Evolutionary conservation across 2,797 vertebrate species (phyloP), one percentile per base, ranked within the genome.

Genomic region (Pseudomugil gertrudae): DNA sequence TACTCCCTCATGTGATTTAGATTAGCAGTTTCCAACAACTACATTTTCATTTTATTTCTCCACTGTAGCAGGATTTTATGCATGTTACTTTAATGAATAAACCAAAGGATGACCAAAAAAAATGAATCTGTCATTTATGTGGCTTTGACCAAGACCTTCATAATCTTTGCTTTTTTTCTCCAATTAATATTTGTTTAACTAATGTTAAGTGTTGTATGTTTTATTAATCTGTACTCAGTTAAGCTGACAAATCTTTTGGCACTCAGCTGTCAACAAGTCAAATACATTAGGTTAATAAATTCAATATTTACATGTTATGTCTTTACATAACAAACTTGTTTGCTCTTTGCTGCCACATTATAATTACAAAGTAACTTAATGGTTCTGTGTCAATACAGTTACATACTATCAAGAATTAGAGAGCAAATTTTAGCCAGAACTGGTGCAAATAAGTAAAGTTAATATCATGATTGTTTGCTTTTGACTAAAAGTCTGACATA

Each of bases 1-100:
- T 66, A 64, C 45, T 15, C 15, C 15, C 60, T 50, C 87, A 78
- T 81, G 88, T 89, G 87, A 84, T 76, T 72, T 62, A 79, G 85
- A 84, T 48, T 30, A 30, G 0, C 13, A 17, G 2, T 57, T 76
- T 68, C 26, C 59, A 8, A 55, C 48, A 26, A 51, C 66, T 23
- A 5, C n/a, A 0, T 63, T 66, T 81, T 45, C 7, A 57, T 63
- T 55, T 32, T 71, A 71, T 57, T 15, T 6, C 32, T 56, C 9
- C 7, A 51, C 57, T 57, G 29, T 7, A 57, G 17, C 30, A 63
- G 32, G 29, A 61, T 38, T 47, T 74, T 9, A 51, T 2, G 26
- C 30, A 27, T 62, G 38, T 59, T 5, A 19, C 1, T 57, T 38
- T 43, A 33, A 66, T 33, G 0, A 65, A 40, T 19, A 3, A 4